These are phyloP conservation scores for Mya arenaria DNA, from an alignment of 1,140 invertebrate genomes.

Conservation along the genomic window DNA sequence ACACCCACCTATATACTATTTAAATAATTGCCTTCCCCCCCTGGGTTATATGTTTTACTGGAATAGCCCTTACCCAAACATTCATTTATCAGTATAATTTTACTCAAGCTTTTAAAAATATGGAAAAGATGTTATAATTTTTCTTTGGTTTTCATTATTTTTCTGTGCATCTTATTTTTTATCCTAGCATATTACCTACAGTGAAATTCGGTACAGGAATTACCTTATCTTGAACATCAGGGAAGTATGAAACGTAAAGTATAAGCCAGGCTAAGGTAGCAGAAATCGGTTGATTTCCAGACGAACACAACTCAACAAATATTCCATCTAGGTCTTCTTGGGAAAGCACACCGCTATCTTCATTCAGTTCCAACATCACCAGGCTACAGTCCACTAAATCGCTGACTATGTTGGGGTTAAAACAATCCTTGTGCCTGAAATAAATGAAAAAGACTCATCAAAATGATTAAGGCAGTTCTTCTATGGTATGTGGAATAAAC, in stretches of 20 bases:
- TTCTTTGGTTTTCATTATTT: too few relatives aligned
- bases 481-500: too few relatives aligned
- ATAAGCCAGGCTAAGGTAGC: slow-evolving; percentile 93
- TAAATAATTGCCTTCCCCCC: too few relatives aligned
- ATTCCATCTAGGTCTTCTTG: slow-evolving; percentile 68
- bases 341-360: slow-evolving; percentile 66
- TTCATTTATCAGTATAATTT: too few relatives aligned
- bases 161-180: too few relatives aligned
- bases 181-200: too few relatives aligned
- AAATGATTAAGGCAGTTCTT: too few relatives aligned
- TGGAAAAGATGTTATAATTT: too few relatives aligned
- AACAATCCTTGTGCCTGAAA: slow-evolving; percentile 68
- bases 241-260: slow-evolving; percentile 89
- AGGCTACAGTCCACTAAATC: slow-evolving; percentile 68
- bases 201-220: too few relatives aligned
- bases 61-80: neutral
- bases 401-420: slow-evolving; percentile 63
- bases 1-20: too few relatives aligned
- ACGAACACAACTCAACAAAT: slow-evolving; percentile 90
- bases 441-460: too few relatives aligned
- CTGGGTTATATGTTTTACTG: neutral
- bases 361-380: slow-evolving; percentile 69
- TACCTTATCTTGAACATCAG: slow-evolving; percentile 85
- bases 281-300: slow-evolving; percentile 93
- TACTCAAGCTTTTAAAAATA: too few relatives aligned